phyloP scores from a whole-genome alignment of 2,888 invertebrate species.

The Drosophila borborema region DNA sequence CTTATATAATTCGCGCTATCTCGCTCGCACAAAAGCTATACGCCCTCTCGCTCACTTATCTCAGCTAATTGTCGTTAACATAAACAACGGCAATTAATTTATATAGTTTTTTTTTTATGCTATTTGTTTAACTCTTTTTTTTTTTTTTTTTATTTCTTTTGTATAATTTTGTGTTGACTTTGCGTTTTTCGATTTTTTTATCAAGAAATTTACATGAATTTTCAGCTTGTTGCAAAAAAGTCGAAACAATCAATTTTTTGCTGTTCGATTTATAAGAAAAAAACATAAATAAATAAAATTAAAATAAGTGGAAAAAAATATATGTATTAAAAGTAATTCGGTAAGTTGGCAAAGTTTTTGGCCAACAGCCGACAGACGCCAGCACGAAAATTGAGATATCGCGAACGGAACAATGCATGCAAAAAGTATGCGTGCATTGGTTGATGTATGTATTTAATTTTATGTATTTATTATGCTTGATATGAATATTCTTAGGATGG shows the following conservation, averaged over 20 bases:
- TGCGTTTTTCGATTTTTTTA: conserved; percentile 66
- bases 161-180: conserved; percentile 48
- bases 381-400: conserved; percentile 33
- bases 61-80: conserved; percentile 35
- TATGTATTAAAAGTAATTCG: conserved; percentile 4
- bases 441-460: too few species aligned
- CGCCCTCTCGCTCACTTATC: conserved; percentile 27
- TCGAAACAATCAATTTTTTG: conserved; percentile 67
- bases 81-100: conserved; percentile 17
- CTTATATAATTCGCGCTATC: conserved; percentile 32
- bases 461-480: neutral
- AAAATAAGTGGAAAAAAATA: conserved; percentile 11
- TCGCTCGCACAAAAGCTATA: neutral
- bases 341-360: conserved; percentile 30
- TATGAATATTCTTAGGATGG: too few species aligned
- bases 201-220: conserved; percentile 76
- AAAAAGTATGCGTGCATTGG: conserved; percentile 10
- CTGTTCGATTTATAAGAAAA: conserved; percentile 16
- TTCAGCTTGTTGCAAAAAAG: conserved; percentile 77
- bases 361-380: conserved; percentile 73
- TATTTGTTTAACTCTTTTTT: conserved; percentile 5
- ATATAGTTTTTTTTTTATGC: conserved; percentile 2
- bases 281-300: conserved; percentile 11
- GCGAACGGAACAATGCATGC: conserved; percentile 15
- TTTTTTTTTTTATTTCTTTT: conserved; percentile 10